These are phyloP conservation scores for Rhinolophus ferrumequinum DNA, from an alignment of 2,113 vertebrate species.

Conservation along the genomic window DNA sequence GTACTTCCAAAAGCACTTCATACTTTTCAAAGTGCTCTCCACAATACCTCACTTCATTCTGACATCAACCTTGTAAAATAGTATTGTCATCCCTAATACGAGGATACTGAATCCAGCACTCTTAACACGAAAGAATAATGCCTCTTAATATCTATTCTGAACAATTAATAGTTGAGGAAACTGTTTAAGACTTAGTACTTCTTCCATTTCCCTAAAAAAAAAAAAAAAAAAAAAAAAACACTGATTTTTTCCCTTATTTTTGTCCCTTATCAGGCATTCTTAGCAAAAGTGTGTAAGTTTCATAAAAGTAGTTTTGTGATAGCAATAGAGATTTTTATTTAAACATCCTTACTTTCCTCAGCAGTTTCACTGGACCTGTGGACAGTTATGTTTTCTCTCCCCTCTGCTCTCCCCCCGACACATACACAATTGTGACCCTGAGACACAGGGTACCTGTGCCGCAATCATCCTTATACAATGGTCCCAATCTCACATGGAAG, in stretches of 20 bases:
- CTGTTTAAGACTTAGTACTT: neutral
- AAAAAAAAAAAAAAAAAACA: too few species aligned
- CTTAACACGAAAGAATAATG: neutral
- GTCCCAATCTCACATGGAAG: neutral
- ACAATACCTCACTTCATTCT: neutral
- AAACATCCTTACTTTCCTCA: constrained; percentile 16
- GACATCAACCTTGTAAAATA: neutral
- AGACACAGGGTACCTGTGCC: neutral
- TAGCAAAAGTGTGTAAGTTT: neutral
- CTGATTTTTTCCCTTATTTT: neutral
- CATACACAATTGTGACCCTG: neutral
- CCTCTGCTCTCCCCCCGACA: neutral
- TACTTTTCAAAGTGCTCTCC: neutral
- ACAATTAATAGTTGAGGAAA: neutral
- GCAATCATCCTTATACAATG: neutral
- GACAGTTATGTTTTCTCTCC: neutral
- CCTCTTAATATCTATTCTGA: neutral
- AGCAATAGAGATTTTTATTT: neutral
- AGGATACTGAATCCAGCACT: neutral
- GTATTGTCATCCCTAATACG: neutral
- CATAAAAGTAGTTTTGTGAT: constrained; percentile 17
- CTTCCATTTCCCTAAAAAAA: constrained; percentile 32
- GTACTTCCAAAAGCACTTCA: neutral
- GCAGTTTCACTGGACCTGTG: neutral
- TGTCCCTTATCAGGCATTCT: neutral